Evolutionary conservation across 2,113 vertebrate species (phyloP), one percentile per base, ranked within the genome.

Genomic region (Candoia aspera): DNA sequence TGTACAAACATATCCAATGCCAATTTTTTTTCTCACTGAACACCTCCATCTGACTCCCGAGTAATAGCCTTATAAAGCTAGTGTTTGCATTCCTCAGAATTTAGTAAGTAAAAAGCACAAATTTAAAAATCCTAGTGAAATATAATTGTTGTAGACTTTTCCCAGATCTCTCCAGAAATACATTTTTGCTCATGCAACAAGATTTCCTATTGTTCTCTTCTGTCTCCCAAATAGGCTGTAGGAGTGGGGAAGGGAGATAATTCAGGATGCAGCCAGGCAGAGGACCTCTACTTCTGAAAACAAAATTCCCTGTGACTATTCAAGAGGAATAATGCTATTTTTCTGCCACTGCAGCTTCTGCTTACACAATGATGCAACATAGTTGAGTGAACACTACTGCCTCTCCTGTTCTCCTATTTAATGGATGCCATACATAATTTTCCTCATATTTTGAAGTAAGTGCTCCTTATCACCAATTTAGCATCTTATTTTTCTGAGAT

Each of bases 1-100:
- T 23, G 9, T 2, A 46, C 4, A 37, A 19, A 15, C 33, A 54
- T 29, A n/a, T 53, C 54, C 0, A 0, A 4, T 42, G 53, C 23
- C 26, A 15, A 53, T 15, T 11, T 29, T 87, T 49, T 94, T 64
- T 55, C 83, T 64, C 60, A 59, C 9, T 54, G 58, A 29, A 64
- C 86, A 79, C 19, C 59, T 68, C 19, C 91, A 95, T 46, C 37
- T 87, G 85, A 26, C 13, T 19, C 29, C 3, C 33, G 42, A 83
- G 33, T 17, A 19, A 49, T 0, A 2, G 0, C 10, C 23, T 92
- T 92, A 55, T 90, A 90, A 94, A 96, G 85, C 12, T 4, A 62
- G 89, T 84, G 91, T 46, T 90, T 92, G 46, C 84, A 53, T 79
- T 92, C 93, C 68, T 85, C 19, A 3, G 24, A 19, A 29, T 89